Conservation (phyloP, 2,888 invertebrate genomes). For the Eledone cirrhosa region DNA sequence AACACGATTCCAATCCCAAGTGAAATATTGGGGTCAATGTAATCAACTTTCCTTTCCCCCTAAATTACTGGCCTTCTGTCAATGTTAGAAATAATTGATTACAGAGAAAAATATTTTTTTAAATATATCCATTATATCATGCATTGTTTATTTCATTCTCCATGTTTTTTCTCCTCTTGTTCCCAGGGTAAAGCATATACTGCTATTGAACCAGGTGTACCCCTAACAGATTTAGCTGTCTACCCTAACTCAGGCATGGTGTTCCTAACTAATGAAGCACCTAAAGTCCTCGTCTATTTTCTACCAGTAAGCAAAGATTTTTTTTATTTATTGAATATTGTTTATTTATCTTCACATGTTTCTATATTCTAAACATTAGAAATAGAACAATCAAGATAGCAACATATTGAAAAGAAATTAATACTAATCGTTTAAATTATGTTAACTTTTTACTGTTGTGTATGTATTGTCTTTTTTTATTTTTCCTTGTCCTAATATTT, state of each 20-base stretch:
- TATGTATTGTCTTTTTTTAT: not conserved
- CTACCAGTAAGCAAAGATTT: conserved; percentile 74
- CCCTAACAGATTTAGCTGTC: conserved; percentile 90
- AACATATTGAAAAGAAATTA: too few relatives aligned
- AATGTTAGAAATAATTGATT: too few relatives aligned
- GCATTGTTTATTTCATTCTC: not conserved
- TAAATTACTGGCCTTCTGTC: too few relatives aligned
- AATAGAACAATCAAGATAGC: too few relatives aligned
- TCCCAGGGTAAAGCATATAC: conserved; percentile 85
- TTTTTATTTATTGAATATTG: not conserved
- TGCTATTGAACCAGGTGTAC: conserved; percentile 79
- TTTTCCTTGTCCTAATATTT: too few relatives aligned
- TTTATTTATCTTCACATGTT: too few relatives aligned
- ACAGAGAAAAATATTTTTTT: too few relatives aligned
- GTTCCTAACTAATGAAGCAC: conserved; percentile 93
- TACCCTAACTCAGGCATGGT: conserved; percentile 87
- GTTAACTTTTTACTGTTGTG: not conserved
- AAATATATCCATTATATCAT: not conserved
- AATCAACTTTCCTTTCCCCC: too few relatives aligned
- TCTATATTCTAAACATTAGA: too few relatives aligned
- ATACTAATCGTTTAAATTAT: too few relatives aligned
- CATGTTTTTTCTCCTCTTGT: conserved; percentile 15
- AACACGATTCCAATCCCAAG: too few relatives aligned
- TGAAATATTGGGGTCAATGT: too few relatives aligned
- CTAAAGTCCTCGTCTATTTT: conserved; percentile 93